These are phyloP conservation scores for Idris sp. DNA, from an alignment of 1,140 invertebrate species.

Conservation along the genomic window DNA sequence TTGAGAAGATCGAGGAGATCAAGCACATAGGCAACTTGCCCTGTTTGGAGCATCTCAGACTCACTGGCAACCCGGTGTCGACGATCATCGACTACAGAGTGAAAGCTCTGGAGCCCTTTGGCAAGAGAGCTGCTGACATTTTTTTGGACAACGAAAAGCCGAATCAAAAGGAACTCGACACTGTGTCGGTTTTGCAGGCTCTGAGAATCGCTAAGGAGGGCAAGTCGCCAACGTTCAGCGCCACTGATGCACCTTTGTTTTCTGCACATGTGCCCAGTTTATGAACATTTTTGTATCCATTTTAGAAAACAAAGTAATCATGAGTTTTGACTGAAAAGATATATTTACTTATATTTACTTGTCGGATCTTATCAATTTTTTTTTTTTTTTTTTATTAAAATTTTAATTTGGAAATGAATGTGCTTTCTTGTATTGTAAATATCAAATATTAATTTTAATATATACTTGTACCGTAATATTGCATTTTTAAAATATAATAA, in stretches of 20 bases:
- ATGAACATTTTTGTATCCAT: conserved; percentile 17
- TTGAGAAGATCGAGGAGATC: conserved; percentile 89
- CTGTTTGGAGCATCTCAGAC: conserved; percentile 89
- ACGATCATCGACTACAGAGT: conserved; percentile 92
- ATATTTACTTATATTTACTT: no score
- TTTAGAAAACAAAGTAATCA: no score
- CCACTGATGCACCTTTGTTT: conserved; percentile 72
- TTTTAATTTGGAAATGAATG: no score
- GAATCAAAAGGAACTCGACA: conserved; percentile 93
- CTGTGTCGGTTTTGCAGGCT: conserved; percentile 91
- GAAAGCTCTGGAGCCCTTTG: conserved; percentile 91
- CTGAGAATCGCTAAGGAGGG: conserved; percentile 84
- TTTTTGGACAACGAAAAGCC: conserved; percentile 92
- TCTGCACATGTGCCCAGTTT: conserved; percentile 73
- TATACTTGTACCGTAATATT: no score
- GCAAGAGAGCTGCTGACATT: conserved; percentile 85
- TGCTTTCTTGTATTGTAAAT: no score
- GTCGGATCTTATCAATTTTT: no score
- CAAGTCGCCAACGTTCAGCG: conserved; percentile 75
- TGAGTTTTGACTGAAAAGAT: no score
- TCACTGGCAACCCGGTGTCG: conserved; percentile 94
- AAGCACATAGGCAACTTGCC: conserved; percentile 88
- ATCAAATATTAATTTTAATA: no score
- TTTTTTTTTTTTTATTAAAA: no score
- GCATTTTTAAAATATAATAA: no score